Percentiles rank a stretch among this genome's conserved stretches.
Evolutionary conservation across 2,888 invertebrate species (phyloP).

Genomic region (Dolichopus griseipennis): DNA sequence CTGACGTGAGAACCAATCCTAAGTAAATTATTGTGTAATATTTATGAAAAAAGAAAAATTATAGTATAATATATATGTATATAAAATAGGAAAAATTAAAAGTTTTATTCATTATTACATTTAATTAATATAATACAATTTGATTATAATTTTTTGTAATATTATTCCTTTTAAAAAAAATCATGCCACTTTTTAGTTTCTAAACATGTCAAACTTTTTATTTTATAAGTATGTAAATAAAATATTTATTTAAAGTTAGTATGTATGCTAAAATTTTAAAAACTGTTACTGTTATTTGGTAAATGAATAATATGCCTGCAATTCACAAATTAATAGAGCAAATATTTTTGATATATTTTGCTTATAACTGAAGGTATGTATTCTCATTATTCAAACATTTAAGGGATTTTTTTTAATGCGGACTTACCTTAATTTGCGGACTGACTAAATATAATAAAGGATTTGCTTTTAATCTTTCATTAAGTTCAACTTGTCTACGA

Average conservation of each 20-base stretch:
- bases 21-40: neutral
- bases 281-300: neutral
- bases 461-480: conserved; percentile 86
- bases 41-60: neutral
- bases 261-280: neutral
- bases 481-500: conserved; percentile 80
- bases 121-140: no score
- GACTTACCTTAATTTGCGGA: conserved; percentile 89
- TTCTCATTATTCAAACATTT: conserved; percentile 4
- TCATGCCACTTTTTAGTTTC: no score
- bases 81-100: no score
- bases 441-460: conserved; percentile 92
- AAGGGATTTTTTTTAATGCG: neutral
- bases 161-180: no score
- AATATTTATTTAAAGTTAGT: neutral
- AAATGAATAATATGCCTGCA: neutral
- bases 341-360: neutral
- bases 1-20: conserved; percentile 96
- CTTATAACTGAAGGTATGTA: neutral
- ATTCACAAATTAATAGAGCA: neutral
- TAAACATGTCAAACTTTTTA: no score
- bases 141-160: no score
- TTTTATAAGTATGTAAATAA: neutral
- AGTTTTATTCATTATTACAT: no score
- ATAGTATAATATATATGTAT: no score